Evolutionary conservation across 2,797 vertebrate species (phyloP).

Genomic region (Denticeps clupeoides): DNA sequence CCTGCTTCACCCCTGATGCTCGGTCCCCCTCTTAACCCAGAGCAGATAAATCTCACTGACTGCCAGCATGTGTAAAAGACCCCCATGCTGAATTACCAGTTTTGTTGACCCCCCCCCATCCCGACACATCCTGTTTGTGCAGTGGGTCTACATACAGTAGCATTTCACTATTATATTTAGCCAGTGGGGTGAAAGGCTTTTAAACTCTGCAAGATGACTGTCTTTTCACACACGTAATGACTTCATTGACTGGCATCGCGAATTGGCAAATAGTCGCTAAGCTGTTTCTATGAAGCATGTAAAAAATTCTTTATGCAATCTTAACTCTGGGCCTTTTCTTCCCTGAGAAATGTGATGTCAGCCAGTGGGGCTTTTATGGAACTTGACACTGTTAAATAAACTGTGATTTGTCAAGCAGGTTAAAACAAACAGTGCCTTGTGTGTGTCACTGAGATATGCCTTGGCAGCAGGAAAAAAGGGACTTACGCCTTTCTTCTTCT

Average conservation of each 20-base stretch:
- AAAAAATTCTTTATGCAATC: conserved; percentile 6
- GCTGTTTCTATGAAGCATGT: neutral
- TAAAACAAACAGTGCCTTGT: conserved; percentile 40
- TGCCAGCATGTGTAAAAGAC: conserved; percentile 35
- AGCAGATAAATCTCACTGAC: conserved; percentile 60
- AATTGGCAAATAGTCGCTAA: neutral
- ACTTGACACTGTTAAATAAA: conserved; percentile 37
- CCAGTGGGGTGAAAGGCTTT: neutral
- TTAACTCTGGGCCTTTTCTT: conserved; percentile 13
- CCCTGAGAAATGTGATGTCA: conserved; percentile 25
- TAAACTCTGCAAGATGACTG: neutral
- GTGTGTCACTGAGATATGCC: conserved; percentile 37
- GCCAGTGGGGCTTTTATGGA: conserved; percentile 20
- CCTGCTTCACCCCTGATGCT: conserved; percentile 12
- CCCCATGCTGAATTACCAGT: conserved; percentile 37
- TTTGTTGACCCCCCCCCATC: neutral
- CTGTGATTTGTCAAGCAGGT: conserved; percentile 32
- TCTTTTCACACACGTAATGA: neutral
- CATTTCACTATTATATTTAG: neutral
- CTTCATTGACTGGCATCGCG: neutral
- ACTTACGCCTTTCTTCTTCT: neutral
- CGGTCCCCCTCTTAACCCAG: conserved; percentile 46
- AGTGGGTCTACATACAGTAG: conserved; percentile 26
- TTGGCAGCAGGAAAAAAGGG: conserved; percentile 13
- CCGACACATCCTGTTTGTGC: conserved; percentile 56